Evolutionary conservation across 2,888 invertebrate genomes (phyloP), one percentile per base, ranked within the genome.

Genomic region (Beris chalybata): DNA sequence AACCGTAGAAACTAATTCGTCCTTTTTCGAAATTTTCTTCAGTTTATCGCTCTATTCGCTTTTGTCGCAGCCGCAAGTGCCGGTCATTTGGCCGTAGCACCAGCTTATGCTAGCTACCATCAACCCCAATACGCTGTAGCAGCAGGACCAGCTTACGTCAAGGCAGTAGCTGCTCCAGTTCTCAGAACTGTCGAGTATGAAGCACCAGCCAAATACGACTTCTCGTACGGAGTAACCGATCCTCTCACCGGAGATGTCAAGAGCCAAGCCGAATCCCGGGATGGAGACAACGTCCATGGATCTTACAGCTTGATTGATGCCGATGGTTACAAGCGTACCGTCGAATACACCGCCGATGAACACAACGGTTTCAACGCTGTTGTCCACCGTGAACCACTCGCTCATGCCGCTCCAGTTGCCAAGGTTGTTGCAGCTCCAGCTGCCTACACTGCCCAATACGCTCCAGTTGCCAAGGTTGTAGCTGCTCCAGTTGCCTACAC

Each of bases 301-400:
- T 79, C 82, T 61, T 85, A 84, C 74, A 83, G 83, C 66, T 76
- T 85, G 4, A 75, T 84, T 43, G 84, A 84, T 73, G 76, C 84
- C 69, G 84, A 85, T 75, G 84, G 84, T 57, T 82, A 76, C 72
- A 83, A 81, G 73, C 81, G 84, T 69, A 83, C 81, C 31, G 85
- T 85, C 2, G 82, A 84, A 63, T 85, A 85, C 74, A 82, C 82
- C 30, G 84, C 84, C 66, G 84, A 84, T 74, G 79, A 82, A 68
- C 76, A 82, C 70, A 83, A 83, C 68, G 84, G 85, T 69, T 85
- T 85, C 76, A 84, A 85, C 74, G 85, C 84, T 55, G 81, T 84
- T 48, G 84, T 84, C 13, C 81, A 80, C 72, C 83, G 82, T 70
- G 83, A 83, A 73, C 82, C 83, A 32, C 50, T 61, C 29, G 54